phyloP scores from a whole-genome alignment of 1,140 invertebrate species.

The Drosophila micromelanica region DNA sequence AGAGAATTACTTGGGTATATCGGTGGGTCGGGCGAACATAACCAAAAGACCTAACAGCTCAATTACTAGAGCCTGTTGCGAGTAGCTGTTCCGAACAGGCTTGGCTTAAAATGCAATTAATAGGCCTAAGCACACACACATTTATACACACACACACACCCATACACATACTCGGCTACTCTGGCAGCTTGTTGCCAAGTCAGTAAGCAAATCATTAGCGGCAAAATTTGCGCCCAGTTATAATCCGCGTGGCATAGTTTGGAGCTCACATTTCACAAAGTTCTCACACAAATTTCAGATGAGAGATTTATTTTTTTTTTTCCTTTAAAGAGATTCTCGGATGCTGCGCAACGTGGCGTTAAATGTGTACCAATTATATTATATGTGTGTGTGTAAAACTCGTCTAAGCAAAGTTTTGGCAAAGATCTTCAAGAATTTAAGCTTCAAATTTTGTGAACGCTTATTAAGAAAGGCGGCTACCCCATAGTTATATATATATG shows the following conservation, averaged over 20 bases:
- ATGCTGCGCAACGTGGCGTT: slow-evolving; percentile 48
- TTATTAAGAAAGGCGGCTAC: slow-evolving; percentile 51
- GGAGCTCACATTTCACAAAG: slow-evolving; percentile 45
- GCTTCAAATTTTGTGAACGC: slow-evolving; percentile 63
- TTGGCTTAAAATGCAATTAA: slow-evolving; percentile 55
- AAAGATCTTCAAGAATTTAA: slow-evolving; percentile 66
- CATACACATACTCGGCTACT: not conserved
- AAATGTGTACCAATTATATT: slow-evolving; percentile 60
- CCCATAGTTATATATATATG: slow-evolving; percentile 66
- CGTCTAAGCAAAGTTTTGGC: slow-evolving; percentile 49
- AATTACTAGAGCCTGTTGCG: slow-evolving; percentile 50
- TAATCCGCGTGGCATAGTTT: slow-evolving; percentile 51
- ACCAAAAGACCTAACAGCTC: slow-evolving; percentile 49
- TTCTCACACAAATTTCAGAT: slow-evolving; percentile 76
- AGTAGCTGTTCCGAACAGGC: slow-evolving; percentile 18
- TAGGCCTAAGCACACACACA: slow-evolving; percentile 26
- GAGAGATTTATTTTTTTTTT: slow-evolving; percentile 41
- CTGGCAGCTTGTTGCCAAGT: slow-evolving; percentile 48
- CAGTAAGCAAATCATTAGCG: slow-evolving; percentile 72
- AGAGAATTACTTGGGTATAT: slow-evolving; percentile 4
- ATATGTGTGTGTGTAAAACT: slow-evolving; percentile 7
- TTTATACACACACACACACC: slow-evolving; percentile 8
- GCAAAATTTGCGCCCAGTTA: slow-evolving; percentile 70
- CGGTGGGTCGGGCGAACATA: slow-evolving; percentile 1
- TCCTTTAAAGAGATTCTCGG: not conserved